Evolutionary conservation across 2,888 invertebrate species (phyloP), one percentile per base, ranked within the genome.

Genomic region (Epsilonema sp.): DNA sequence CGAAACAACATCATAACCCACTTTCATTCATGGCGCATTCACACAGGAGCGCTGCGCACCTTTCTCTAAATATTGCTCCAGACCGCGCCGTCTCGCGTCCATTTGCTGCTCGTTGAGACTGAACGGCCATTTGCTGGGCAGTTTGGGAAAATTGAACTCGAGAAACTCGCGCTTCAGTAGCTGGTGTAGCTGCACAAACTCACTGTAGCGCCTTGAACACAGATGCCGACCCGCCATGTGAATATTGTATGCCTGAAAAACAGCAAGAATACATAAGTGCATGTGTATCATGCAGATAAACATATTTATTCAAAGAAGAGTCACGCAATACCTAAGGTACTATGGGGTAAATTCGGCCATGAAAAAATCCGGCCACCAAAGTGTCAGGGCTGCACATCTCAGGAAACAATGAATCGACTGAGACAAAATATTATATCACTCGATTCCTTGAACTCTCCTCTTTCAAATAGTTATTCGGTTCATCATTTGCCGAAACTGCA

Each of bases 71-170:
- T 94, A 97, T 69, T 86, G 86, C 67, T 97, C 97, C 41, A 97
- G 73, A 1, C 90, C 90, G 55, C 94, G 75, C 52, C 97, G 75
- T 51, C 97, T 74, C 0, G 84, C 79, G 67, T 99, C 97, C 51
- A 97, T 70, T 66, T 97, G 94, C 65, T 94, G 94, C 62, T 97
- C 94, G 65, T 85, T 89, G 59, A 97, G 64, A n/a, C 80, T 80
- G 67, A 97, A 94, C 47, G 90, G 89, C 87, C 94, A 94, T 70
- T 97, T 97, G 49, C 92, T 89, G 0, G 97, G 97, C 57, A 97
- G 69, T 70, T 90, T 90, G 0, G 97, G 97, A 66, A 97, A 68
- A 79, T 83, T 67, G 86, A 94, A 64, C 49, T 64, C 64, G 45
- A 53, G 49, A 47, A 61, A 64, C 37, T 64, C 62, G 5, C 55